Conservation (phyloP, 1,140 invertebrate genomes). For the Acromyrmex charruanus region DNA sequence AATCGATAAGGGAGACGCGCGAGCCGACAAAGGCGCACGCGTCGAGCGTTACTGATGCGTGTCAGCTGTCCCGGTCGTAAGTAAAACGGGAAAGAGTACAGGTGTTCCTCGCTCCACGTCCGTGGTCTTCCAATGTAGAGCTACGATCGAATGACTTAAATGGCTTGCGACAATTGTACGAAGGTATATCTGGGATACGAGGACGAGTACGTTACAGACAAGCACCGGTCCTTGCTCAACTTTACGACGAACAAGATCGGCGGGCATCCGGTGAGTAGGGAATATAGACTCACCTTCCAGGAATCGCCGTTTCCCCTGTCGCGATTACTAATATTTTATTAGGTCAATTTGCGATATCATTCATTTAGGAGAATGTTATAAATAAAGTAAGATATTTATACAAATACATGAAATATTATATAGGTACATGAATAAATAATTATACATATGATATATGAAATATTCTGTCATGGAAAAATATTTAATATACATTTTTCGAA, state of each 20-base stretch:
- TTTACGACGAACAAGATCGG: constrained; percentile 91
- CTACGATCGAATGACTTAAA: constrained; percentile 76
- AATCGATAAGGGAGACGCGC: constrained; percentile 74
- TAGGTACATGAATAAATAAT: background rate
- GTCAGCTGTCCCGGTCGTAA: constrained; percentile 71
- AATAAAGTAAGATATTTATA: constrained; percentile 17
- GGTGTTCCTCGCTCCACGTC: constrained; percentile 58
- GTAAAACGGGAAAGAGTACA: constrained; percentile 39
- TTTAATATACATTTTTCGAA: background rate
- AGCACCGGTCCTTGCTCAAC: constrained; percentile 88
- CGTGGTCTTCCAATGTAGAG: constrained; percentile 74
- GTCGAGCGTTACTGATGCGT: constrained; percentile 74
- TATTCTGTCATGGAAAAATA: constrained; percentile 1
- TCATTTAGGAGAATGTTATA: background rate
- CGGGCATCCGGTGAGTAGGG: constrained; percentile 88
- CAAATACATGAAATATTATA: background rate
- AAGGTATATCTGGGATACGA: constrained; percentile 90
- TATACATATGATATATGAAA: background rate
- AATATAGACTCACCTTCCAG: background rate
- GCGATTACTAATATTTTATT: background rate
- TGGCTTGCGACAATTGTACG: constrained; percentile 83
- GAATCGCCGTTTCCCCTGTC: background rate
- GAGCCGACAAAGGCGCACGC: constrained; percentile 74
- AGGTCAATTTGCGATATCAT: background rate
- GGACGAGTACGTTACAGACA: constrained; percentile 90